phyloP scores from a whole-genome alignment of 2,113 vertebrate species.

The Hippocampus mohnikei region DNA sequence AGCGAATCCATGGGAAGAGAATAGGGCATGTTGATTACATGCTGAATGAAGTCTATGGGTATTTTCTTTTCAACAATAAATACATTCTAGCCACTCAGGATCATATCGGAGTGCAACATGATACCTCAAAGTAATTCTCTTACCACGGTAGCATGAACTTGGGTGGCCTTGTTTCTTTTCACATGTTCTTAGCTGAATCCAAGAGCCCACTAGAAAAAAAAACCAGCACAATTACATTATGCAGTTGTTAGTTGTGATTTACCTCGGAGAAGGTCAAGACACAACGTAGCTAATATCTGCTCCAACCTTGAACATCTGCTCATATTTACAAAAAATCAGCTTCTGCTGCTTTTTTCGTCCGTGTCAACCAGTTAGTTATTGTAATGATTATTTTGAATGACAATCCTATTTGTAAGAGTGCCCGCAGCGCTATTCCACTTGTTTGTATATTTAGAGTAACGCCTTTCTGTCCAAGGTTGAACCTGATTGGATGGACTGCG shows the following conservation, averaged over 20 bases:
- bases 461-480: constrained; percentile 10
- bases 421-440: constrained; percentile 18
- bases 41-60: too few species aligned
- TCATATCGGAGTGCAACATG: constrained; percentile 15
- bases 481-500: constrained; percentile 48
- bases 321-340: constrained; percentile 34
- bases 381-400: neutral
- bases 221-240: neutral
- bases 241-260: constrained; percentile 6
- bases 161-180: neutral
- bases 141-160: neutral
- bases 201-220: neutral
- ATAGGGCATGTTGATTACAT: too few species aligned
- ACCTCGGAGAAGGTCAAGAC: constrained; percentile 24
- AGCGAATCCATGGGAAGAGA: neutral
- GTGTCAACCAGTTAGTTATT: constrained; percentile 10
- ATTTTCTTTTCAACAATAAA: too few species aligned
- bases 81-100: neutral
- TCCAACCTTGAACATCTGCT: constrained; percentile 33
- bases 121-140: constrained; percentile 7
- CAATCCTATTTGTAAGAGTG: constrained; percentile 10
- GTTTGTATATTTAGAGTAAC: constrained; percentile 39
- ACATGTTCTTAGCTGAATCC: neutral
- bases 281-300: constrained; percentile 10
- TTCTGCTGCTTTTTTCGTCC: constrained; percentile 27